Evolutionary conservation across 2,113 vertebrate genomes (phyloP), one percentile per base, ranked within the genome.

Genomic region (Coryphaenoides rupestris): DNA sequence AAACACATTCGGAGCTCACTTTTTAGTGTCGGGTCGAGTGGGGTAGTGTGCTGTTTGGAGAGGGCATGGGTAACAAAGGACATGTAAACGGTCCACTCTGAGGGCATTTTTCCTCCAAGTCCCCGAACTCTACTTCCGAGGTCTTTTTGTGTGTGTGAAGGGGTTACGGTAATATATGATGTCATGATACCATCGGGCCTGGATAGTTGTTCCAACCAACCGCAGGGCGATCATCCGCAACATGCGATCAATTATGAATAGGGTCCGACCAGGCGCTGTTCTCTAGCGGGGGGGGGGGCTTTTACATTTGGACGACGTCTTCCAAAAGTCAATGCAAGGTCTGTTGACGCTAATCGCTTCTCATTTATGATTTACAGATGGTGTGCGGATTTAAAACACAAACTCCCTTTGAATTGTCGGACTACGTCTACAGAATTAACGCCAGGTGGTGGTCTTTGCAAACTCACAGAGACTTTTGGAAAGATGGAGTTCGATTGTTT

Each of bases 401-500:
- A 49, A 80, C 12, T 52, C n/a, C 59, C n/a, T n/a, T 46, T 49
- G 50, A 70, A 70, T 73, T 56, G 54, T 28, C 63, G 69, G 71
- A 70, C 56, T 61, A 54, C 15, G 65, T 57, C 6, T 64, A 66
- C 62, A 50, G 68, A 40, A 59, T 59, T 66, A 58, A 60, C 60
- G 56, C 63, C 26, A 24, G 22, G 47, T 47, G 21, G 58, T 7
- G 5, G n/a, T 58, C 63, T 62, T 62, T 33, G 33, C 33, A 40
- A 40, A 65, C 1, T 58, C 5, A 55, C 1, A 66, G 28, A 54
- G 46, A 54, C 72, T 88, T 83, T 72, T 40, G 33, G 4, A 12
- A 40, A 80, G 73, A 96, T 96, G 95, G 95, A 95, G 83, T 86
- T 90, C 60, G 94, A 94, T 68, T 89, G 90, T 60, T 92, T 89